A percentile compares a stretch with the other conserved stretches of the same genome.
Conservation (phyloP, 1,140 invertebrate genomes). For the Ephestia elutella region DNA sequence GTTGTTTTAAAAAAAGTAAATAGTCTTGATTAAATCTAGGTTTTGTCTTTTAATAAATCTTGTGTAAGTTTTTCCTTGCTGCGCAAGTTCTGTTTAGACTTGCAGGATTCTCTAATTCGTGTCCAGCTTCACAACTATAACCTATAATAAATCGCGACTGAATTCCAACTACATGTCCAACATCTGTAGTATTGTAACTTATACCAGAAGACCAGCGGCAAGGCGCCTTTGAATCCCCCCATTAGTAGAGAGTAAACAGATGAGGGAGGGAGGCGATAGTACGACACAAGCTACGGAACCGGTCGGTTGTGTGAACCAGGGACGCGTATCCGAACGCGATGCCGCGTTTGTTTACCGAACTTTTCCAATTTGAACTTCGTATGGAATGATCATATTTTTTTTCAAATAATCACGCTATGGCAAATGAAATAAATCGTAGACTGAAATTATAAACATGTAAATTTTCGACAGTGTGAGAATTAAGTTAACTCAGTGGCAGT, state of each 20-base stretch:
- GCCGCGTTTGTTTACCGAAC: constrained; percentile 46
- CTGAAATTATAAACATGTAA: constrained; percentile 58
- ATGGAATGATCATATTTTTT: constrained; percentile 30
- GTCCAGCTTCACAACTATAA: not conserved
- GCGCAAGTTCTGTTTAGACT: too few relatives aligned
- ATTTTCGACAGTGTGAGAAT: constrained; percentile 51
- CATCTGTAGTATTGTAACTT: constrained; percentile 3
- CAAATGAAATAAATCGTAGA: constrained; percentile 23
- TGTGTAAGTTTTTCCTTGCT: too few relatives aligned
- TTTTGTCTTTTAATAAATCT: too few relatives aligned
- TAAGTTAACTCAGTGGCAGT: constrained; percentile 59
- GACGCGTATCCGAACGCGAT: constrained; percentile 33
- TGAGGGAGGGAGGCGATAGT: constrained; percentile 66
- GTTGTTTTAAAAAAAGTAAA: too few relatives aligned
- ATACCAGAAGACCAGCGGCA: constrained; percentile 48
- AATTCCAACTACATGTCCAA: not conserved
- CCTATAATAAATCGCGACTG: not conserved
- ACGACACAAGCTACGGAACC: constrained; percentile 48
- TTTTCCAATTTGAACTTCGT: constrained; percentile 43
- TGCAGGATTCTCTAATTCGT: too few relatives aligned
- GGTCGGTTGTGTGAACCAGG: constrained; percentile 46
- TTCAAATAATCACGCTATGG: constrained; percentile 19
- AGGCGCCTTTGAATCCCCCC: constrained; percentile 59
- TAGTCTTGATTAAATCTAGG: too few relatives aligned
- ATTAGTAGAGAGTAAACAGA: constrained; percentile 68